Conservation (phyloP, 1,140 invertebrate species). For the Aphaenogaster ashmeadi region DNA sequence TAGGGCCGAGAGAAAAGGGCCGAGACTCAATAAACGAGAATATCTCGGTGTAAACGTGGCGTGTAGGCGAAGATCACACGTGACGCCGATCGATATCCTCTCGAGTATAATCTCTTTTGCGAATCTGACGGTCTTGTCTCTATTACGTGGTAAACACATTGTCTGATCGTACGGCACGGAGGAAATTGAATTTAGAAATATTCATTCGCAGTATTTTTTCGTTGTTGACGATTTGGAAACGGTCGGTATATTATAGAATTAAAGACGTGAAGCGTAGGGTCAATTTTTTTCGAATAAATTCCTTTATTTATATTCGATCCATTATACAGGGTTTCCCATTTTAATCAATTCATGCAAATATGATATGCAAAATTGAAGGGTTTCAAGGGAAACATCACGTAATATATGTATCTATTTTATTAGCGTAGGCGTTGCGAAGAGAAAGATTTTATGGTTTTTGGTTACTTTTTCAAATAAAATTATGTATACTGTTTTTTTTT, state of each 20-base stretch:
- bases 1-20: conserved; percentile 31
- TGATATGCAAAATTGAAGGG: conserved; percentile 14
- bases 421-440: background rate
- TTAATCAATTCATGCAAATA: conserved; percentile 32
- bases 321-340: conserved; percentile 13
- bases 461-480: conserved; percentile 4
- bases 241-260: background rate
- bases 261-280: background rate
- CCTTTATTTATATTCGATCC: conserved; percentile 24
- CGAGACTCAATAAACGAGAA: conserved; percentile 48
- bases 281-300: conserved; percentile 4
- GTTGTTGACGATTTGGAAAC: background rate
- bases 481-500: background rate
- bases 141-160: conserved; percentile 7
- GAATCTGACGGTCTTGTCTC: conserved; percentile 40
- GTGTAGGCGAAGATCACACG: conserved; percentile 39
- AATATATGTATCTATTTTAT: conserved; percentile 27
- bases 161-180: background rate
- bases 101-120: conserved; percentile 46
- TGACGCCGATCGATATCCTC: conserved; percentile 44
- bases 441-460: background rate
- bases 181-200: conserved; percentile 33
- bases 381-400: background rate
- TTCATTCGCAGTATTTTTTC: conserved; percentile 12
- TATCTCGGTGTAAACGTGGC: conserved; percentile 30